These are phyloP conservation scores for Uromys caudimaculatus DNA, from an alignment of 2,797 vertebrate species.

Conservation along the genomic window DNA sequence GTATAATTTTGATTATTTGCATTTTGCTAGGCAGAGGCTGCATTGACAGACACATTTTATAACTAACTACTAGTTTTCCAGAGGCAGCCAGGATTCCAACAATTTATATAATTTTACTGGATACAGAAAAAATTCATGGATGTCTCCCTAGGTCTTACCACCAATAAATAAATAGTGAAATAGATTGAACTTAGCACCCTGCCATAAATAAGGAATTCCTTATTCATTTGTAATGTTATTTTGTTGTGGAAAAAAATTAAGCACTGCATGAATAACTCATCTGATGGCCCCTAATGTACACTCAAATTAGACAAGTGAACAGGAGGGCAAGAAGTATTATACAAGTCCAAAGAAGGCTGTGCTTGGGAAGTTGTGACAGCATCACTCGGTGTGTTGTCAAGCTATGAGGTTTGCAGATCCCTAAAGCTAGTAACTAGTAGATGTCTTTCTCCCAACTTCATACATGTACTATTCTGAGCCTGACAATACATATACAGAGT, in stretches of 20 bases:
- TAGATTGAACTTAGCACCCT: not conserved
- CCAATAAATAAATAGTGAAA: conserved; percentile 19
- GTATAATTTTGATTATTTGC: not conserved
- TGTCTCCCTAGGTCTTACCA: not conserved
- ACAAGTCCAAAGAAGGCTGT: not conserved
- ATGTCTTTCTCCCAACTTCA: not conserved
- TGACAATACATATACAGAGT: not conserved
- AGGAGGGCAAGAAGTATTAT: not conserved
- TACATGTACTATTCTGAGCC: not conserved
- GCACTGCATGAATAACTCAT: not conserved
- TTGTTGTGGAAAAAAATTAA: not conserved
- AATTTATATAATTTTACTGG: not conserved
- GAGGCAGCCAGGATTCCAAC: not conserved
- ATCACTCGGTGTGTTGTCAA: not conserved
- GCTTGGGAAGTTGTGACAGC: not conserved
- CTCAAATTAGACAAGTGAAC: not conserved
- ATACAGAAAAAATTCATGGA: not conserved
- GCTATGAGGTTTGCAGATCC: not conserved
- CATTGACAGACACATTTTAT: not conserved
- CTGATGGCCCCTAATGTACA: not conserved
- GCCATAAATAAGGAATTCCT: not conserved
- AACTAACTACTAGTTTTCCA: not conserved
- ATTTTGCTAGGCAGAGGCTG: not conserved
- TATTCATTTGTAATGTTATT: not conserved
- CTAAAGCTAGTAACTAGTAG: not conserved